Conservation (phyloP, 2,113 vertebrate species). For the Podarcis raffonei region DNA sequence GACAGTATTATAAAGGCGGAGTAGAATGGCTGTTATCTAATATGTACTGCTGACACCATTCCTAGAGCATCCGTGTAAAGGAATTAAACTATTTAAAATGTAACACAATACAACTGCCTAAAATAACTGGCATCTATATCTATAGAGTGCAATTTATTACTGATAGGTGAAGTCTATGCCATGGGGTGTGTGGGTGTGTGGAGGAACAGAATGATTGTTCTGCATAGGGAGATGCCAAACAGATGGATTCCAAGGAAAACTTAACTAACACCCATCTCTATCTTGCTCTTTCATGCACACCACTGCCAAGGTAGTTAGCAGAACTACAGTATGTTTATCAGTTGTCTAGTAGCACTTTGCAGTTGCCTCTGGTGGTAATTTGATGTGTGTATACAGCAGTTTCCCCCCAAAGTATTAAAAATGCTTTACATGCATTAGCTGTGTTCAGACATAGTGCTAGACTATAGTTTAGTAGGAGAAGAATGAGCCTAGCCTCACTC, state of each 20-base stretch:
- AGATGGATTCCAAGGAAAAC: not conserved
- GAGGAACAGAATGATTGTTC: not conserved
- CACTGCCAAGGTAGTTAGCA: too few species aligned
- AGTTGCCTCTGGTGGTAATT: not conserved
- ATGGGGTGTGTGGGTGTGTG: not conserved
- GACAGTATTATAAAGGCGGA: not conserved
- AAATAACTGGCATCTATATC: not conserved
- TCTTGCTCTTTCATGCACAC: not conserved
- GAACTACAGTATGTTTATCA: too few species aligned
- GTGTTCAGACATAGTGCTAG: not conserved
- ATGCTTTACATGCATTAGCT: not conserved
- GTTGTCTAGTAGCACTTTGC: not conserved
- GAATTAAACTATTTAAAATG: slow-evolving; percentile 14
- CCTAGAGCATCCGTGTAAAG: slow-evolving; percentile 10
- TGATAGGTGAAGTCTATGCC: not conserved
- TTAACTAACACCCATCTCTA: too few species aligned
- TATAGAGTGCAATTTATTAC: not conserved
- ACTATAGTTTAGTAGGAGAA: too few species aligned
- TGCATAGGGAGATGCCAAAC: not conserved
- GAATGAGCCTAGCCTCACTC: too few species aligned
- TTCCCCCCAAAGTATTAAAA: not conserved
- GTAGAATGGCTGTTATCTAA: not conserved
- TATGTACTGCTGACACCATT: not conserved
- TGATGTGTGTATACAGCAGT: not conserved
- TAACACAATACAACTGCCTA: not conserved